Conservation (phyloP, 92 coral and sea anemone genomes). For the Bergia puertoricense region DNA sequence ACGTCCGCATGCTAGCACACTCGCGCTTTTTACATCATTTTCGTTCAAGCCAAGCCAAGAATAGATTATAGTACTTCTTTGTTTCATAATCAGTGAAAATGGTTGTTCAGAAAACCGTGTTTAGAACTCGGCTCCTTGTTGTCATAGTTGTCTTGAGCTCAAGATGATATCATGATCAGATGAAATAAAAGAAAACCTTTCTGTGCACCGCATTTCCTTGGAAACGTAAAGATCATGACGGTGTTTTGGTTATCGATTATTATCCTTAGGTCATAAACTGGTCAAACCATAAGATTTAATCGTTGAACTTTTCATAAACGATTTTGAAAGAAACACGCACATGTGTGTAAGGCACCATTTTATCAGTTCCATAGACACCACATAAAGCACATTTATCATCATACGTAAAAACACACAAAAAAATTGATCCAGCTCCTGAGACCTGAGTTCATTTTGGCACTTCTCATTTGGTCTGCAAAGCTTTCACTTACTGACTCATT, state of each 20-base stretch:
- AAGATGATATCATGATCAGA: not conserved
- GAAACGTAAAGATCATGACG: too few relatives aligned
- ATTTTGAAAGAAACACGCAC: not conserved
- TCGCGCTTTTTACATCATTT: too few relatives aligned
- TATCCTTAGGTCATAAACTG: not conserved
- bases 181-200: not conserved
- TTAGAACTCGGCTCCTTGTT: not conserved
- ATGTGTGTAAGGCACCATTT: not conserved
- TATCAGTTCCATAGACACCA: not conserved
- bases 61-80: too few relatives aligned
- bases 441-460: not conserved
- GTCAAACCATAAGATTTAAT: slow-evolving; percentile 25
- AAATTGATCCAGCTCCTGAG: not conserved
- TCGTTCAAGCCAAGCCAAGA: too few relatives aligned
- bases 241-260: not conserved
- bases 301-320: not conserved
- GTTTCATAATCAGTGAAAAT: too few relatives aligned
- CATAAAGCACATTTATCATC: not conserved
- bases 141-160: not conserved
- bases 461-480: not conserved
- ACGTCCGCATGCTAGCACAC: too few relatives aligned
- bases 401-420: not conserved
- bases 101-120: too few relatives aligned
- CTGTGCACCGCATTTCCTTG: not conserved
- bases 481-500: not conserved